Conservation (phyloP, 1,140 invertebrate genomes). For the Penaeus japonicus region DNA sequence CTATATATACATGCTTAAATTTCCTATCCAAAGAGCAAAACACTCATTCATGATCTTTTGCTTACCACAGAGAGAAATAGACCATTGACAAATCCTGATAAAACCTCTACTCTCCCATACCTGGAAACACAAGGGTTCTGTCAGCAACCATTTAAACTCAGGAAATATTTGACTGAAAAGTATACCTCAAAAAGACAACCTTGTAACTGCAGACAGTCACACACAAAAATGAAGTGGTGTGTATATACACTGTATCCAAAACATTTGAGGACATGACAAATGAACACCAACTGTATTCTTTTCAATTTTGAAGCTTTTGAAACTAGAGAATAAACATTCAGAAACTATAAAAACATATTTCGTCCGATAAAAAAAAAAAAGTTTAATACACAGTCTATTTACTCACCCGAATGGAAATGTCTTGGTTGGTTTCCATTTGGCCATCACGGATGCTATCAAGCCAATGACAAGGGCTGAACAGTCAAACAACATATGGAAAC, state of each 20-base stretch:
- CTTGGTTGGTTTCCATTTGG: conserved; percentile 68
- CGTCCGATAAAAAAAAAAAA: too few species aligned
- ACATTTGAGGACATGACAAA: too few species aligned
- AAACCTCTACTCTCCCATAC: conserved; percentile 70
- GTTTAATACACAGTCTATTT: too few species aligned
- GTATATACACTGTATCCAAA: too few species aligned
- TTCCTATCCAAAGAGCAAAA: not conserved
- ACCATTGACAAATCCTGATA: conserved; percentile 72
- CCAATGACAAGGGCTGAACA: conserved; percentile 72
- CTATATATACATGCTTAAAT: not conserved
- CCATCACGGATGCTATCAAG: conserved; percentile 69
- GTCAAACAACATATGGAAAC: conserved; percentile 73
- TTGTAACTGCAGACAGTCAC: too few species aligned
- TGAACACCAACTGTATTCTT: not conserved
- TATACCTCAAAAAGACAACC: too few species aligned
- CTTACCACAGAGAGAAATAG: conserved; percentile 71
- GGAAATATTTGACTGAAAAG: too few species aligned
- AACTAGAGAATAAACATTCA: too few species aligned
- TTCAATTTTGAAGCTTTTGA: too few species aligned
- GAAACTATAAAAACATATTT: too few species aligned
- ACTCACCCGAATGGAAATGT: conserved; percentile 70
- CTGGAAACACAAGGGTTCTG: conserved; percentile 60
- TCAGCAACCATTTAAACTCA: not conserved
- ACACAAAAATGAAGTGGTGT: too few species aligned
- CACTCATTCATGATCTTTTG: conserved; percentile 51